Percentiles rank a stretch among this genome's conserved stretches.
These are phyloP conservation scores for Sinotaia quadrata DNA, from an alignment of 2,888 invertebrate genomes.

Conservation along the genomic window DNA sequence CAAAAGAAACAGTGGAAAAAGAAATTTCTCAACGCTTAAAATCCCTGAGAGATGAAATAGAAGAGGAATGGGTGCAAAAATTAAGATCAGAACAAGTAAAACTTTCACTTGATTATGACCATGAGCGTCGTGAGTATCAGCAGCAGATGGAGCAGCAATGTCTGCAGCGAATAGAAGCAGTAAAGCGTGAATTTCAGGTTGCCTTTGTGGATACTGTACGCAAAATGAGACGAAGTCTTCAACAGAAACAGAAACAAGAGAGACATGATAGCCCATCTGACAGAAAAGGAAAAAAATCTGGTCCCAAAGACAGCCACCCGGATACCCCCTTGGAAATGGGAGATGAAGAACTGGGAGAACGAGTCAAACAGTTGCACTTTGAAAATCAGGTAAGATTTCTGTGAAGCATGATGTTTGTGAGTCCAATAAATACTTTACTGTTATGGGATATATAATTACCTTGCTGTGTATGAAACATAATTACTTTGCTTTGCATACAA, in stretches of 20 bases:
- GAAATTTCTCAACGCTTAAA: slow-evolving; percentile 36
- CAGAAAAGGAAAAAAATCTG: slow-evolving; percentile 10
- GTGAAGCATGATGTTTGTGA: no score
- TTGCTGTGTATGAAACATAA: no score
- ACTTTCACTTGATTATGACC: slow-evolving; percentile 44
- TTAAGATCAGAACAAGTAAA: slow-evolving; percentile 50
- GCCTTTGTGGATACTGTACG: slow-evolving; percentile 62
- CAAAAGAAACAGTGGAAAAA: neutral
- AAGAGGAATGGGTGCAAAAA: slow-evolving; percentile 51
- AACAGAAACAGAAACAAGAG: slow-evolving; percentile 38
- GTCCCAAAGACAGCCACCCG: neutral
- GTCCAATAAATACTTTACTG: no score
- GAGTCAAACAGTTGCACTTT: slow-evolving; percentile 45
- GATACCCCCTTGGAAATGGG: neutral
- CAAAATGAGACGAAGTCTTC: slow-evolving; percentile 51
- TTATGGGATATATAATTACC: no score
- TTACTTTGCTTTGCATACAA: no score
- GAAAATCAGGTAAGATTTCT: slow-evolving; percentile 55
- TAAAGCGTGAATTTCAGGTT: slow-evolving; percentile 55
- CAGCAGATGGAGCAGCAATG: slow-evolving; percentile 50
- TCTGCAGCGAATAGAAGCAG: slow-evolving; percentile 47
- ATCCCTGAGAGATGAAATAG: slow-evolving; percentile 55
- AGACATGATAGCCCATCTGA: slow-evolving; percentile 19
- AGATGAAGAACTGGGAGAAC: slow-evolving; percentile 28
- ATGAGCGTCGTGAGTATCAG: slow-evolving; percentile 45